phyloP scores from a whole-genome alignment of 1,140 invertebrate species.

The Solenopsis invicta region DNA sequence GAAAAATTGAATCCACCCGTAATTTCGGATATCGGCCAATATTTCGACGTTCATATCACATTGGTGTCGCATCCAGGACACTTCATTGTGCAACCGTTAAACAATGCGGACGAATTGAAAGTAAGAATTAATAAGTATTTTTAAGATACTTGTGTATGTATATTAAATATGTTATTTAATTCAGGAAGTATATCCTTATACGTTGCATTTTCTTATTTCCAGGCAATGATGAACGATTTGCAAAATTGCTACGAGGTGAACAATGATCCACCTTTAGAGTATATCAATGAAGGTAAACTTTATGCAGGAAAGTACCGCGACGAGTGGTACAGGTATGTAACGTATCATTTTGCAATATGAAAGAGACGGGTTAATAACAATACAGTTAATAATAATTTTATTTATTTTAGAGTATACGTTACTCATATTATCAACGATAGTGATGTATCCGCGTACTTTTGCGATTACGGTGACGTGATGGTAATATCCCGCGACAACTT shows the following conservation, averaged over 20 bases:
- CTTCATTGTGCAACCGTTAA: slow-evolving; percentile 86
- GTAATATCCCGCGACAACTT: slow-evolving; percentile 83
- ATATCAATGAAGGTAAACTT: slow-evolving; percentile 85
- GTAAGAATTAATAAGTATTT: slow-evolving; percentile 50
- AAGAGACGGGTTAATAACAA: slow-evolving; percentile 19
- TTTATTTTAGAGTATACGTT: slow-evolving; percentile 65
- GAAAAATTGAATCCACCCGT: slow-evolving; percentile 78
- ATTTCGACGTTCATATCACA: slow-evolving; percentile 88
- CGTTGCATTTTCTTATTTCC: slow-evolving; percentile 26
- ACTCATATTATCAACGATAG: slow-evolving; percentile 82
- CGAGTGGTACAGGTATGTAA: slow-evolving; percentile 88
- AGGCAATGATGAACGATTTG: slow-evolving; percentile 87
- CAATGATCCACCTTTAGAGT: slow-evolving; percentile 78
- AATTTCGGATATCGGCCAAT: slow-evolving; percentile 83
- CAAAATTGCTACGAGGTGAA: slow-evolving; percentile 86
- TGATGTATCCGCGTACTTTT: slow-evolving; percentile 87
- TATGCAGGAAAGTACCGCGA: slow-evolving; percentile 88
- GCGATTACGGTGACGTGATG: slow-evolving; percentile 88
- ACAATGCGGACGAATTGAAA: slow-evolving; percentile 60
- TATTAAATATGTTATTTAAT: background rate
- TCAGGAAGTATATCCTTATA: background rate
- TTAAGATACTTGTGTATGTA: background rate
- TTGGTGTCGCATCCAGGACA: slow-evolving; percentile 89
- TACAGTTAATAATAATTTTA: background rate
- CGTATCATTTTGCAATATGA: background rate